Conservation (phyloP, 2,797 vertebrate genomes). For the Oreonectes daqikongensis region DNA sequence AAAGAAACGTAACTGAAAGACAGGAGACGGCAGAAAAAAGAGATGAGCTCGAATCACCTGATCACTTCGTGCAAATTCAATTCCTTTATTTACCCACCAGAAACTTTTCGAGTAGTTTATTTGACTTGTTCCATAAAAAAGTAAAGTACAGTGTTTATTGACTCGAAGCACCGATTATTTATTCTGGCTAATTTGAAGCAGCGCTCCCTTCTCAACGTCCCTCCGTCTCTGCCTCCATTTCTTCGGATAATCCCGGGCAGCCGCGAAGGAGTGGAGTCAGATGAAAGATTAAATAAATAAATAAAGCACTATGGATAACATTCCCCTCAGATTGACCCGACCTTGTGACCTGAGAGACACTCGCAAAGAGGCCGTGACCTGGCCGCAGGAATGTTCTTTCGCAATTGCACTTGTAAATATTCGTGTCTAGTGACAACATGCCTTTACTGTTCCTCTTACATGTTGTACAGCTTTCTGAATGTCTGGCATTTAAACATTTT, state of each 20-base stretch:
- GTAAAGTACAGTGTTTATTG: slow-evolving; percentile 69
- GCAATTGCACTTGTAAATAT: slow-evolving; percentile 20
- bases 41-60: slow-evolving; percentile 43
- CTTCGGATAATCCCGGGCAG: slow-evolving; percentile 68
- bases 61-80: slow-evolving; percentile 62
- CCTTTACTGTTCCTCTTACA: not conserved
- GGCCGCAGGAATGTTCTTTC: slow-evolving; percentile 40
- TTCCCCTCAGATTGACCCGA: slow-evolving; percentile 74
- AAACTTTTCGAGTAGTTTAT: slow-evolving; percentile 70
- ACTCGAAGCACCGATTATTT: slow-evolving; percentile 74
- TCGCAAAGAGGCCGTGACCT: slow-evolving; percentile 70
- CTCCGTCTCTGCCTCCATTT: slow-evolving; percentile 39
- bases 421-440: not conserved
- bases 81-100: slow-evolving; percentile 54
- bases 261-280: slow-evolving; percentile 65
- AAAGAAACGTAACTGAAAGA: not conserved
- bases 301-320: slow-evolving; percentile 73
- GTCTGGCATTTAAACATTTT: too few relatives aligned
- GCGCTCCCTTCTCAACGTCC: slow-evolving; percentile 54
- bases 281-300: slow-evolving; percentile 81
- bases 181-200: slow-evolving; percentile 81
- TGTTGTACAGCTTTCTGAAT: not conserved
- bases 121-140: slow-evolving; percentile 64
- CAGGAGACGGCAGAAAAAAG: slow-evolving; percentile 43
- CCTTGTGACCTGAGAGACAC: slow-evolving; percentile 70